Conservation (phyloP, 2,888 invertebrate genomes). For the Drosophila quinaria region DNA sequence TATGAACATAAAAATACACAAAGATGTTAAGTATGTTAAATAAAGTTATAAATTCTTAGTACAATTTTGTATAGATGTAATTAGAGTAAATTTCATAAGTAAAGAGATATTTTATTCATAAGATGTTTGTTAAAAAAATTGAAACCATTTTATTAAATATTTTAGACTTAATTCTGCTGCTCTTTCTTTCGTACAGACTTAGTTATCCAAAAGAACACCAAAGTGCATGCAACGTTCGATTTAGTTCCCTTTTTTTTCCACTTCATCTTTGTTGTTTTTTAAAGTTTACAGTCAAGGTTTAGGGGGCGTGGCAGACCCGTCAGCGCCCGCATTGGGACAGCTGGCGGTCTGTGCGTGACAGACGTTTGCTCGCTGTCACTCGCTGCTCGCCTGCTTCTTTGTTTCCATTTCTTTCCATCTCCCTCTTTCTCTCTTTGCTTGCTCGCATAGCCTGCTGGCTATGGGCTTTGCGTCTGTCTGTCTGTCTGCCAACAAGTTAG, state of each 20-base stretch:
- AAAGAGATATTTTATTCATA: background rate
- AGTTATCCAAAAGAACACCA: background rate
- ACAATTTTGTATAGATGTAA: too few relatives aligned
- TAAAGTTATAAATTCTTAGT: background rate
- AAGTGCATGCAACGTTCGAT: conserved; percentile 27
- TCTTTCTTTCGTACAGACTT: background rate
- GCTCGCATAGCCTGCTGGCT: conserved; percentile 37
- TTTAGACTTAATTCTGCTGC: too few relatives aligned
- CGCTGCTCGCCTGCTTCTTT: conserved; percentile 35
- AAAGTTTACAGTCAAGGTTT: conserved; percentile 38
- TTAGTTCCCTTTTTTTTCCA: background rate
- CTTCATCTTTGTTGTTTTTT: conserved; percentile 36
- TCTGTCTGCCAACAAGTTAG: conserved; percentile 76
- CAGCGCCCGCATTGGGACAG: conserved; percentile 56
- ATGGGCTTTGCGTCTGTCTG: conserved; percentile 26
- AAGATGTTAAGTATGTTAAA: too few relatives aligned
- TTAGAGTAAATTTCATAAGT: too few relatives aligned
- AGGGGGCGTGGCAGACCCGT: conserved; percentile 1
- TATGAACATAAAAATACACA: too few relatives aligned
- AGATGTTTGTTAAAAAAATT: too few relatives aligned
- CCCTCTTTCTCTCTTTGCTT: background rate
- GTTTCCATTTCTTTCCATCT: conserved; percentile 25
- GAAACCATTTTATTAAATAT: too few relatives aligned
- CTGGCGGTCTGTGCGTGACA: conserved; percentile 68
- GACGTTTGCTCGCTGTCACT: conserved; percentile 60